phyloP scores from a whole-genome alignment of 2,888 invertebrate genomes.

The Eilema griseolum region DNA sequence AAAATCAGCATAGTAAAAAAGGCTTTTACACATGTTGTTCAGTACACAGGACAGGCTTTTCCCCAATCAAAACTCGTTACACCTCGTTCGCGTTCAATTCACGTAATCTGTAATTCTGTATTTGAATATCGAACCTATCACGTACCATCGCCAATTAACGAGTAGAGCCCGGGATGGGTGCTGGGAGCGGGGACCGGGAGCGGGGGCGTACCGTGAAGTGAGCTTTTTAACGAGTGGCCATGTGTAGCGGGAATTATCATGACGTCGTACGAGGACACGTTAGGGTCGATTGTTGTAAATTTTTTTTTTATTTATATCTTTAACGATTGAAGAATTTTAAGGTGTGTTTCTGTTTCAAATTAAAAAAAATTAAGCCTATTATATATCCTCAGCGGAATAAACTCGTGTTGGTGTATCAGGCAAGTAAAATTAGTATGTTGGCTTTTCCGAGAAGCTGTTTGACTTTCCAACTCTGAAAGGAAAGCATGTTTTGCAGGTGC shows the following conservation, averaged over 20 bases:
- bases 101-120: constrained; percentile 13
- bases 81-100: constrained; percentile 1
- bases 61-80: constrained; percentile 6
- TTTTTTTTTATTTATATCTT: neutral
- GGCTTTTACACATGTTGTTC: neutral
- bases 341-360: too few species aligned
- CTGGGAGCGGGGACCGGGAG: neutral
- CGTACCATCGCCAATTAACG: constrained; percentile 19
- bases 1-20: neutral
- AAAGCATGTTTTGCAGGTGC: too few species aligned
- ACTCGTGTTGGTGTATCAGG: too few species aligned
- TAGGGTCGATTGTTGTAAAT: neutral
- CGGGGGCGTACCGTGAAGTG: neutral
- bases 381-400: too few species aligned
- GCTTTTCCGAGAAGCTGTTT: too few species aligned
- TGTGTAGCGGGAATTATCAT: neutral
- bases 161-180: neutral
- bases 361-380: too few species aligned
- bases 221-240: constrained; percentile 5
- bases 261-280: neutral
- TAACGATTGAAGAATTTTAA: neutral
- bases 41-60: neutral
- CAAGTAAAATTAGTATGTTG: too few species aligned
- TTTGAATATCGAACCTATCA: constrained; percentile 14
- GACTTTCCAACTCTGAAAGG: too few species aligned